phyloP scores from a whole-genome alignment of 2,797 vertebrate genomes.

The Tokudaia tokunoshimensis region DNA sequence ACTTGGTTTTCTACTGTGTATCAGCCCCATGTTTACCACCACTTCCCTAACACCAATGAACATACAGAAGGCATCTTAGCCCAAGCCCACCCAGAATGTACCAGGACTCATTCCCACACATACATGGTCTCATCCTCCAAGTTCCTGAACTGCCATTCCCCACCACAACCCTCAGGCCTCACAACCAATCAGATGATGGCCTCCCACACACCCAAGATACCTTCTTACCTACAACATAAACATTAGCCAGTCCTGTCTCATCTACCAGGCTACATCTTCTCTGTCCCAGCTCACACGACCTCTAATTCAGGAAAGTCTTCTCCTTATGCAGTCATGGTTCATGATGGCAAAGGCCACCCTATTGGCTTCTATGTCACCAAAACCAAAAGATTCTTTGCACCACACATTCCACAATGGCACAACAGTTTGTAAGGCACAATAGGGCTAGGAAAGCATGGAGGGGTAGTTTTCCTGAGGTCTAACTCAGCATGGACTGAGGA shows the following conservation, averaged over 20 bases:
- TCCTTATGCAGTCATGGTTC: background rate
- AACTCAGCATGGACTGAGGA: background rate
- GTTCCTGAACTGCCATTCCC: background rate
- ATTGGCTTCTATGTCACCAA: background rate
- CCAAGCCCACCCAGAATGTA: background rate
- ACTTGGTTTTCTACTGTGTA: background rate
- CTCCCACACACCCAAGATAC: background rate
- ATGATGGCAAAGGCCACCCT: background rate
- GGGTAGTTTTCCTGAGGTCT: background rate
- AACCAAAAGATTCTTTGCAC: background rate
- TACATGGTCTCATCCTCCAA: background rate
- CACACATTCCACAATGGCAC: background rate
- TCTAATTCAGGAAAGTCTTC: background rate
- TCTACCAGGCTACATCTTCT: background rate
- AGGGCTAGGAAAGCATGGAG: background rate
- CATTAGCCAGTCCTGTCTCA: background rate
- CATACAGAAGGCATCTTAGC: background rate
- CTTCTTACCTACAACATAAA: background rate
- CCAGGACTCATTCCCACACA: background rate
- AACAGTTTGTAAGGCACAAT: background rate
- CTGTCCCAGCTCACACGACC: background rate
- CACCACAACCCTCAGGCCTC: background rate
- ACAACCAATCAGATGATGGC: background rate
- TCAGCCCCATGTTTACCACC: background rate
- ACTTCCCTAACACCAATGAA: background rate